These are phyloP conservation scores for Octopus sinensis DNA, from an alignment of 1,140 invertebrate genomes.

Conservation along the genomic window DNA sequence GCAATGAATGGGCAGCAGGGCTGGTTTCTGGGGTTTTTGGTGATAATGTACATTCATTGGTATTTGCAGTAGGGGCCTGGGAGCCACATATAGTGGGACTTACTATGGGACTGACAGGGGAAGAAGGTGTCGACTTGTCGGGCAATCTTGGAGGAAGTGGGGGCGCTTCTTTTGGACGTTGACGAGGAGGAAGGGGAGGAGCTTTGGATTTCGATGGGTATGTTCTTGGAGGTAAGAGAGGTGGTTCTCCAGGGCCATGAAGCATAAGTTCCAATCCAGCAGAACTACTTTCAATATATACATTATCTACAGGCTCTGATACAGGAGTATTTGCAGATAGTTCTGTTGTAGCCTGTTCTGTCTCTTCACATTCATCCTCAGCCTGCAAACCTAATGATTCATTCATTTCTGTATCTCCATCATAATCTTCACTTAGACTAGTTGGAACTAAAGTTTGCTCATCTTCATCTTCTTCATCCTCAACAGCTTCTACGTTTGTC, in stretches of 20 bases:
- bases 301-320: neutral
- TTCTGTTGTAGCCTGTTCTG: neutral
- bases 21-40: conserved; percentile 48
- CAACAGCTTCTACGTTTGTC: neutral
- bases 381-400: neutral
- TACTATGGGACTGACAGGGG: conserved; percentile 7
- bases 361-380: neutral
- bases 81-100: conserved; percentile 21
- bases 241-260: conserved; percentile 27
- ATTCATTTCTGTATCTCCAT: conserved; percentile 10
- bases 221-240: conserved; percentile 45
- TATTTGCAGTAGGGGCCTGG: conserved; percentile 16
- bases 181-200: conserved; percentile 45
- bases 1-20: conserved; percentile 6
- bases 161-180: conserved; percentile 36
- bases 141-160: conserved; percentile 39
- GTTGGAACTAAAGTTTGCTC: neutral
- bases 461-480: neutral
- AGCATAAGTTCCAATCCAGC: conserved; percentile 26
- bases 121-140: conserved; percentile 17
- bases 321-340: neutral
- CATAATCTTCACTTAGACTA: neutral
- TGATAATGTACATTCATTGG: conserved; percentile 35
- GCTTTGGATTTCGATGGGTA: conserved; percentile 35
- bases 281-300: conserved; percentile 18